Conservation (phyloP, 2,797 vertebrate species). For the Hypotaenidia okinawae region DNA sequence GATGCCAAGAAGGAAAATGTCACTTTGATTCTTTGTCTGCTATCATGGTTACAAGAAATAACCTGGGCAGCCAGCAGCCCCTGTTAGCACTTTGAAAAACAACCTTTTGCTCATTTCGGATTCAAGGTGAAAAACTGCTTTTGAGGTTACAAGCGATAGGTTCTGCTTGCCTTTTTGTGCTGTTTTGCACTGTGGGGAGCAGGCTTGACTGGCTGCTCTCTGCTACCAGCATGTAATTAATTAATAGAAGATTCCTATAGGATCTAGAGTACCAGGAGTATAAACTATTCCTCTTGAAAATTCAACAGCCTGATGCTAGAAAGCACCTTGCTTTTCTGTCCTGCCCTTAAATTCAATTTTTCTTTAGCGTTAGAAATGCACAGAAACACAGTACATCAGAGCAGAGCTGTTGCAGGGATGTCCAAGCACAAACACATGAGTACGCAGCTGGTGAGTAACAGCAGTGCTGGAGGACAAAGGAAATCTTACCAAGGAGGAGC, state of each 20-base stretch:
- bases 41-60: constrained; percentile 8
- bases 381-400: neutral
- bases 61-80: neutral
- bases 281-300: neutral
- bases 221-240: neutral
- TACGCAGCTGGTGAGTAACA: neutral
- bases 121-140: neutral
- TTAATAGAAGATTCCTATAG: neutral
- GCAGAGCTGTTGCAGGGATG: neutral
- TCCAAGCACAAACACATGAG: neutral
- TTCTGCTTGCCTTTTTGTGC: neutral
- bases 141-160: neutral
- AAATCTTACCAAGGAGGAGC: neutral
- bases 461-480: neutral
- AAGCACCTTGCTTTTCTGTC: neutral
- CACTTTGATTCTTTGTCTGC: constrained; percentile 46
- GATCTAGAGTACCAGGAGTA: neutral
- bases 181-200: neutral
- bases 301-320: neutral
- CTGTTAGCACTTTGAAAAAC: neutral
- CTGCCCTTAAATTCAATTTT: neutral
- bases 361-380: neutral
- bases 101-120: neutral
- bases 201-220: neutral
- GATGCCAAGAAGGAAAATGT: constrained; percentile 59